A percentile compares a stretch with the other conserved stretches of the same genome.
Conservation (phyloP, 2,113 vertebrate species). For the Chamaetylas fuelleborni region DNA sequence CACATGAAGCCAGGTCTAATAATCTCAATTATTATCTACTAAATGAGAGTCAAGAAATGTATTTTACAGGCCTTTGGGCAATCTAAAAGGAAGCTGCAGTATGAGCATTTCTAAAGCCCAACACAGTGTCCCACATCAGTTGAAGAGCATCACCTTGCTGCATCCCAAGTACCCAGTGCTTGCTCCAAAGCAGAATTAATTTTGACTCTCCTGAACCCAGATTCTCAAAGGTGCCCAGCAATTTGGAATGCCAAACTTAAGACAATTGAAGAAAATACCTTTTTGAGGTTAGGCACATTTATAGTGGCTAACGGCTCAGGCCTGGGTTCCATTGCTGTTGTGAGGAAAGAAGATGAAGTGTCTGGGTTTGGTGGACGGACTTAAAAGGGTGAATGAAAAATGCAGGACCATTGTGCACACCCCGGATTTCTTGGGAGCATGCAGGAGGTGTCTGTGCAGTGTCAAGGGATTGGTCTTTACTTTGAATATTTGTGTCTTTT, state of each 20-base stretch:
- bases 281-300: background rate
- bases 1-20: background rate
- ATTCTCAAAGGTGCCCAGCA: background rate
- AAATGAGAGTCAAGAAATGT: background rate
- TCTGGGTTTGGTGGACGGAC: background rate
- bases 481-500: conserved; percentile 17
- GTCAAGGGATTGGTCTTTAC: background rate
- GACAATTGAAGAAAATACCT: background rate
- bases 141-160: background rate
- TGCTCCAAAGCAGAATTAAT: background rate
- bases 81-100: background rate
- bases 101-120: background rate
- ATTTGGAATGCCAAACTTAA: background rate
- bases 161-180: background rate
- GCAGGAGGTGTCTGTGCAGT: background rate
- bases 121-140: background rate
- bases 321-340: background rate
- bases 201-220: background rate
- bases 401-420: background rate
- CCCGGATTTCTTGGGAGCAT: background rate
- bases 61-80: background rate
- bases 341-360: background rate
- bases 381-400: background rate
- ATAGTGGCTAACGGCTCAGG: background rate
- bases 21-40: background rate